Percentiles rank a stretch among this genome's conserved stretches.
phyloP scores from a whole-genome alignment of 2,888 invertebrate species.

The Drosophila colorata region DNA sequence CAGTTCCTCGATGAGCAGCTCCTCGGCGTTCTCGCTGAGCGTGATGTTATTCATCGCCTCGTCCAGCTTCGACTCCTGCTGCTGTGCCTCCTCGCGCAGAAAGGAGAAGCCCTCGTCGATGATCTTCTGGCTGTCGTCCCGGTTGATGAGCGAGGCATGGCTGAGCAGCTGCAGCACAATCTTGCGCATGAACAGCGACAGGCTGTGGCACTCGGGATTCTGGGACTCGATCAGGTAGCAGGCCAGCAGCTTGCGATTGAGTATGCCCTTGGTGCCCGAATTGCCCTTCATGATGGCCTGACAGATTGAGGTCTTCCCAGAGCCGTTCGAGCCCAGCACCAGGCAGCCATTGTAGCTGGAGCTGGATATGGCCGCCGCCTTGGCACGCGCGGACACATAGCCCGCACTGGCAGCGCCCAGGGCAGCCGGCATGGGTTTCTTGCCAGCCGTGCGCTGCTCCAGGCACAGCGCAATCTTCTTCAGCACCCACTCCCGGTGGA shows the following conservation, averaged over 20 bases:
- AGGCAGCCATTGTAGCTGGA: constrained; percentile 91
- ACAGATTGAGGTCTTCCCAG: constrained; percentile 96
- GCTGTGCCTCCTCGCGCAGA: constrained; percentile 82
- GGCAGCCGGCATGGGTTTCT: constrained; percentile 86
- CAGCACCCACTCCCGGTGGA: constrained; percentile 95
- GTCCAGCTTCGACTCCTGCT: constrained; percentile 82
- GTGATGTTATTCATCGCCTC: constrained; percentile 83
- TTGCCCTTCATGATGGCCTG: constrained; percentile 88
- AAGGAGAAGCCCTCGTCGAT: constrained; percentile 83
- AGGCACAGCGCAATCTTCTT: constrained; percentile 96
- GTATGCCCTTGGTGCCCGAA: constrained; percentile 85
- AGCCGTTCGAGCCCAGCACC: constrained; percentile 95
- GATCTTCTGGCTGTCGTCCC: constrained; percentile 81
- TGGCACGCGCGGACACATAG: constrained; percentile 81
- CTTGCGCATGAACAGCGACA: constrained; percentile 93
- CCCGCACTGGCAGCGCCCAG: constrained; percentile 60
- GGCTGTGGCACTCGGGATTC: constrained; percentile 93
- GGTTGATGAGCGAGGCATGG: constrained; percentile 86
- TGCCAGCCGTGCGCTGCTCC: constrained; percentile 93
- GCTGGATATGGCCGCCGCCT: constrained; percentile 81
- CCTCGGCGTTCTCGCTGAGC: constrained; percentile 83
- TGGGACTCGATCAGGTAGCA: constrained; percentile 95
- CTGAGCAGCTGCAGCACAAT: constrained; percentile 93
- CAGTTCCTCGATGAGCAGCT: constrained; percentile 84
- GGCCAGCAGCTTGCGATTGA: constrained; percentile 92